Evolutionary conservation across 1,140 invertebrate species (phyloP).

Genomic region (Drosophila busckii): DNA sequence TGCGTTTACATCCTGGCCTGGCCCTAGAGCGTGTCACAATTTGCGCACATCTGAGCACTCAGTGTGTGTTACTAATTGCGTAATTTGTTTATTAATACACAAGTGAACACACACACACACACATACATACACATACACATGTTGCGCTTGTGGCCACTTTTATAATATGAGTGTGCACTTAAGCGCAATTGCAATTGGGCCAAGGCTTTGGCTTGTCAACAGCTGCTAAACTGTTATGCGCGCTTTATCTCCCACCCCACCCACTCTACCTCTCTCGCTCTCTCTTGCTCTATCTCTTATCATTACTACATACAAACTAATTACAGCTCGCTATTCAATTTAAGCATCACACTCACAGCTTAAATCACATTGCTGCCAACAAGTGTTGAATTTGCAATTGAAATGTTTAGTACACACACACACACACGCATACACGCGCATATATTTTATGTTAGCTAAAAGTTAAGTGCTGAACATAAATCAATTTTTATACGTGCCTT

Average conservation of each 20-base stretch:
- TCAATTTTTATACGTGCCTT: conserved; percentile 50
- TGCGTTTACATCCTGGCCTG: conserved; percentile 9
- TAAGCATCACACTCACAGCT: no score
- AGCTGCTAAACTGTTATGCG: no score
- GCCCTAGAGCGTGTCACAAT: conserved; percentile 52
- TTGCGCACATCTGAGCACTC: conserved; percentile 65
- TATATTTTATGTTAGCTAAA: conserved; percentile 1
- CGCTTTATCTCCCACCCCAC: no score
- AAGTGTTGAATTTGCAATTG: conserved; percentile 65
- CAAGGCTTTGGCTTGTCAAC: conserved; percentile 24
- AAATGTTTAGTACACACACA: conserved; percentile 18
- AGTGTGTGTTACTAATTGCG: conserved; percentile 71
- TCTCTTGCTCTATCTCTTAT: no score
- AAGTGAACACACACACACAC: conserved; percentile 27
- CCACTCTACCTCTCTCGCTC: no score
- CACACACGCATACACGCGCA: not conserved
- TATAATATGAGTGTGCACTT: conserved; percentile 5
- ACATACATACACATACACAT: conserved; percentile 3
- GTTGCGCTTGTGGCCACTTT: conserved; percentile 2
- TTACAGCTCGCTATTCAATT: no score
- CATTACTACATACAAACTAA: no score
- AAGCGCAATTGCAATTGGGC: conserved; percentile 7
- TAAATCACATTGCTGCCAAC: conserved; percentile 47
- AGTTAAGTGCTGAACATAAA: conserved; percentile 46
- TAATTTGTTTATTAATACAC: conserved; percentile 71